These are phyloP conservation scores for Epizoanthus stellaris DNA, from an alignment of 92 coral and sea anemone genomes.

Conservation along the genomic window DNA sequence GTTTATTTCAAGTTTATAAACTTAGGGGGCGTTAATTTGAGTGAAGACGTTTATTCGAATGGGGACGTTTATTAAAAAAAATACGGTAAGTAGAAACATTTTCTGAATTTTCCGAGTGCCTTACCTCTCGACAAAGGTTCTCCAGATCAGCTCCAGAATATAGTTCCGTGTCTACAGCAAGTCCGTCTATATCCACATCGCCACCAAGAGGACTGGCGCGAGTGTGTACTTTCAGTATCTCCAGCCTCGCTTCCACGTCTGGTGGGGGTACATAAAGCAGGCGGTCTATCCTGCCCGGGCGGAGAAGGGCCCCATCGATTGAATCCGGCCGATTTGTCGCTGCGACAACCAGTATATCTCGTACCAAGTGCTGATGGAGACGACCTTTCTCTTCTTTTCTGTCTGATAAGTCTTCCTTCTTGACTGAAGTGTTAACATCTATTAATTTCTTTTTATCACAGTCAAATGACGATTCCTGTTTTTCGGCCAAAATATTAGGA, in stretches of 20 bases:
- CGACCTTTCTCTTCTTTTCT: too few relatives aligned
- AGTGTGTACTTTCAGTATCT: slow-evolving; percentile 88
- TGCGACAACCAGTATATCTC: slow-evolving; percentile 85
- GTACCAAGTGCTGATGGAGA: slow-evolving; percentile 14
- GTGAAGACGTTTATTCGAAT: too few relatives aligned
- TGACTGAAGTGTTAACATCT: not conserved
- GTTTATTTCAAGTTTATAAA: too few relatives aligned
- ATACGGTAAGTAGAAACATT: not conserved
- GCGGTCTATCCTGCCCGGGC: slow-evolving; percentile 97
- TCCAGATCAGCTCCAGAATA: slow-evolving; percentile 97
- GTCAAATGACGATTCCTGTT: not conserved
- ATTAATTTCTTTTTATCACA: not conserved
- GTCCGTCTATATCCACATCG: slow-evolving; percentile 73
- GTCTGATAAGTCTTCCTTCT: not conserved
- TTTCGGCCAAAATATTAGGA: not conserved
- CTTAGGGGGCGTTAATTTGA: too few relatives aligned
- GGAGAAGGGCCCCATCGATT: slow-evolving; percentile 90
- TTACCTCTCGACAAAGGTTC: slow-evolving; percentile 95
- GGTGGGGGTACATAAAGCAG: slow-evolving; percentile 97
- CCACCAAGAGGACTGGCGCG: slow-evolving; percentile 75
- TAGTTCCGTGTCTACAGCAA: slow-evolving; percentile 82
- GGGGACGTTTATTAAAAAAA: too few relatives aligned
- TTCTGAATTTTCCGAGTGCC: not conserved
- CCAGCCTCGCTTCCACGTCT: slow-evolving; percentile 83
- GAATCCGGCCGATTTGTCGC: slow-evolving; percentile 96